A percentile compares a stretch with the other conserved stretches of the same genome.
phyloP scores from a whole-genome alignment of 2,113 vertebrate species.

The Arizona elegans region DNA sequence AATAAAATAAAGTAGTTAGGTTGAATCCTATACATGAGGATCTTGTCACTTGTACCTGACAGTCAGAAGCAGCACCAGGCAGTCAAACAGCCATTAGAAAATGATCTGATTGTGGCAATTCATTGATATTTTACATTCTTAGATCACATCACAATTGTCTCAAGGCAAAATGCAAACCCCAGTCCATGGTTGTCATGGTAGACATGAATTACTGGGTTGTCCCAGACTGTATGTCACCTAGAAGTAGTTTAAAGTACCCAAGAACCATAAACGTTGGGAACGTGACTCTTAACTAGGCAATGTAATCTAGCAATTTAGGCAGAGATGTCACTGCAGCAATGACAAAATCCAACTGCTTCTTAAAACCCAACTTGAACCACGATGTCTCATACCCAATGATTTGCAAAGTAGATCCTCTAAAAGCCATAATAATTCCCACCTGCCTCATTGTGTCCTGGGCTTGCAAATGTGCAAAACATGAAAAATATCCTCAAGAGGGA shows the following conservation, averaged over 20 bases:
- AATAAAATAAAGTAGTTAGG: neutral
- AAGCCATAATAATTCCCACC: neutral
- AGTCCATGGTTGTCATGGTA: neutral
- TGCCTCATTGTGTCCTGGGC: neutral
- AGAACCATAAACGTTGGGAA: neutral
- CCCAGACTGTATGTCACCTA: neutral
- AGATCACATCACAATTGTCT: neutral
- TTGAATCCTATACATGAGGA: neutral
- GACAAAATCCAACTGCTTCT: neutral
- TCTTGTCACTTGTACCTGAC: neutral
- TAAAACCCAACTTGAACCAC: neutral
- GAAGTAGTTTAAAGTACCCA: neutral
- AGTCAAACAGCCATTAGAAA: neutral
- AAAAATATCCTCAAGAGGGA: neutral
- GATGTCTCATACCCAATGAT: neutral
- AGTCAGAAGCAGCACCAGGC: neutral
- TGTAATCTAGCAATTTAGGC: neutral
- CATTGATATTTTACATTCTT: neutral
- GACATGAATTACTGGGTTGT: neutral
- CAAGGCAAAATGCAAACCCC: neutral
- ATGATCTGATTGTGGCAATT: neutral
- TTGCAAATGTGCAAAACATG: neutral
- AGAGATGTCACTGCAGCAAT: neutral
- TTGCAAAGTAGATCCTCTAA: neutral
- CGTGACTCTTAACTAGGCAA: neutral